Evolutionary conservation across 2,797 vertebrate genomes (phyloP), one percentile per base, ranked within the genome.

Genomic region (Gobionotothen gibberifrons): DNA sequence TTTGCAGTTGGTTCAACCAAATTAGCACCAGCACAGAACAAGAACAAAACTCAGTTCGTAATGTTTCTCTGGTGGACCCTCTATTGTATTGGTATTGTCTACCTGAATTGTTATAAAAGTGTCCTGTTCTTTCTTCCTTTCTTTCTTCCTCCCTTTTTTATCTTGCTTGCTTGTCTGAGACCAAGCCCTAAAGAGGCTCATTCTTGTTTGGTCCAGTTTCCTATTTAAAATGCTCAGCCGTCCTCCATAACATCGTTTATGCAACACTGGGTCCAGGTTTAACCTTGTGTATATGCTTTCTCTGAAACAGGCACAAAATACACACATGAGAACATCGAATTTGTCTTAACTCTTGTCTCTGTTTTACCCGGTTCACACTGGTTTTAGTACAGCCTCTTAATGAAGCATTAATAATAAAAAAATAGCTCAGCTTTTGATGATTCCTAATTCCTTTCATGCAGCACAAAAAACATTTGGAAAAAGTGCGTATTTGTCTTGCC

Each of bases 121-220:
- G 4, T 26, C 26, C 26, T 5, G 26, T 26, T n/a, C 71, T 56
- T 68, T 26, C 29, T 16, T 57, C 16, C 56, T 42, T 16, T 39
- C 3, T 5, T 26, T 19, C 72, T 47, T 43, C 13, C 36, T 14
- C 40, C 40, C 52, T 57, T 17, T 1, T 2, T 6, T 5, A 26
- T 26, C 26, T 26, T 26, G 26, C 26, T 26, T 26, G 26, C 26
- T 26, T 26, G 26, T 26, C 26, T 26, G 26, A 26, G 26, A 26
- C 4, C 26, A 65, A 93, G 85, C 92, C 91, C 93, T 94, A 89
- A 92, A 86, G 79, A 88, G 90, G 86, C 90, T 94, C 90, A 86
- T 95, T 96, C 91, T 90, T 94, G 93, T 94, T 95, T 94, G 86
- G 89, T 82, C 93, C 92, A 89, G 91, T 90, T 26, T 95, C 90